Conservation (phyloP, 2,113 vertebrate species). For the Tauraco erythrolophus region DNA sequence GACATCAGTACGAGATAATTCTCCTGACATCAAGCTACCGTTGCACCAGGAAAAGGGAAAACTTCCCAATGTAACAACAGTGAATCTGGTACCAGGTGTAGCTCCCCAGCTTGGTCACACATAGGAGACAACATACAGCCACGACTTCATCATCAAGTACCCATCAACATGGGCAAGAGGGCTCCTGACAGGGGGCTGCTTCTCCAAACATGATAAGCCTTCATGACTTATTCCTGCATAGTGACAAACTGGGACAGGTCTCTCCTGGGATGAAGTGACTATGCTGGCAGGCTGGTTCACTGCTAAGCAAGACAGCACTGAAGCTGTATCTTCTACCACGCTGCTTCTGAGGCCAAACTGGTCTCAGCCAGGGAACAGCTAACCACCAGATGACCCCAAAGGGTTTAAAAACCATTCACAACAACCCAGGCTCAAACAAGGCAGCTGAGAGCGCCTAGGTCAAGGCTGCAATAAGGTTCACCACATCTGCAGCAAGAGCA, state of each 20-base stretch:
- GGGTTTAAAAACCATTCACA: not conserved
- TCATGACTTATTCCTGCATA: not conserved
- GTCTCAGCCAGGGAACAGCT: not conserved
- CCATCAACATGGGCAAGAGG: not conserved
- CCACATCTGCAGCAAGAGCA: not conserved
- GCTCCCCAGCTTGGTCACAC: not conserved
- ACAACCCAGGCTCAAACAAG: not conserved
- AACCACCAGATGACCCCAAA: not conserved
- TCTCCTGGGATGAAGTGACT: not conserved
- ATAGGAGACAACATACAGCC: not conserved
- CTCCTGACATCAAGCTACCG: not conserved
- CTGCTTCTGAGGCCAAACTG: not conserved
- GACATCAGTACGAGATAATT: not conserved
- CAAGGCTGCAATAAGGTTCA: not conserved
- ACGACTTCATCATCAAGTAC: no score
- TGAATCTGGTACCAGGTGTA: not conserved
- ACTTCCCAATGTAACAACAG: not conserved
- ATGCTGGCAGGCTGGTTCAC: not conserved
- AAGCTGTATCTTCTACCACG: not conserved
- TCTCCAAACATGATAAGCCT: not conserved
- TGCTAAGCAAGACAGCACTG: not conserved
- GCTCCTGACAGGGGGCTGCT: not conserved
- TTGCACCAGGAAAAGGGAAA: not conserved
- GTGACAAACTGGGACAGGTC: not conserved
- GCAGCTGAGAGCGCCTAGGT: not conserved